Conservation (phyloP, 2,113 vertebrate species). For the Eidolon helvum region DNA sequence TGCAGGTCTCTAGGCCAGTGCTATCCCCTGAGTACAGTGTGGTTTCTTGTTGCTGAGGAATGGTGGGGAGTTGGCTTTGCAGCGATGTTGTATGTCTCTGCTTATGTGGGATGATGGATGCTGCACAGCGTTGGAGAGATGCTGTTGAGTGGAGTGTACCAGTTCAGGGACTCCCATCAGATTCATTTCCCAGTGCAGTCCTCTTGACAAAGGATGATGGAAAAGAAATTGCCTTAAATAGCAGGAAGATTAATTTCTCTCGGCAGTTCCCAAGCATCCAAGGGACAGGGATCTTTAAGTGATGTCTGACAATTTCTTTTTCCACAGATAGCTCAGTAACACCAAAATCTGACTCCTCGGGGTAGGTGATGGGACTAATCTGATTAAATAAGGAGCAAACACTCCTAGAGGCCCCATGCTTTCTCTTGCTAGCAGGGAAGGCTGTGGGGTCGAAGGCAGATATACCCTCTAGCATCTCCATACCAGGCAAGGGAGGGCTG, state of each 20-base stretch:
- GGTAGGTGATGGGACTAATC: constrained; percentile 41
- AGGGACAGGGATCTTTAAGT: constrained; percentile 57
- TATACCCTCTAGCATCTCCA: background rate
- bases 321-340: constrained; percentile 41
- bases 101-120: constrained; percentile 43
- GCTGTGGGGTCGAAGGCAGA: background rate
- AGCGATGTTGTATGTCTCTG: background rate
- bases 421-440: constrained; percentile 1
- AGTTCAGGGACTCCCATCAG: constrained; percentile 71
- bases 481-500: background rate
- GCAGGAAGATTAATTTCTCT: constrained; percentile 75
- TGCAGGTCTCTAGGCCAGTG: background rate
- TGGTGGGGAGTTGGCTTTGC: background rate
- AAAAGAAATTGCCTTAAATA: constrained; percentile 78
- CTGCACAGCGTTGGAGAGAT: background rate
- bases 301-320: constrained; percentile 65
- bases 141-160: constrained; percentile 37
- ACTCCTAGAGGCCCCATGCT: background rate
- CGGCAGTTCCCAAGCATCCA: constrained; percentile 35
- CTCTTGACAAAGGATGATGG: constrained; percentile 75
- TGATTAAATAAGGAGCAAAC: constrained; percentile 14
- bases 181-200: constrained; percentile 68
- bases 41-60: background rate
- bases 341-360: constrained; percentile 49
- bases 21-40: background rate